A percentile compares a stretch with the other conserved stretches of the same genome.
Conservation (phyloP, 2,113 vertebrate species). For the Oryzias celebensis region DNA sequence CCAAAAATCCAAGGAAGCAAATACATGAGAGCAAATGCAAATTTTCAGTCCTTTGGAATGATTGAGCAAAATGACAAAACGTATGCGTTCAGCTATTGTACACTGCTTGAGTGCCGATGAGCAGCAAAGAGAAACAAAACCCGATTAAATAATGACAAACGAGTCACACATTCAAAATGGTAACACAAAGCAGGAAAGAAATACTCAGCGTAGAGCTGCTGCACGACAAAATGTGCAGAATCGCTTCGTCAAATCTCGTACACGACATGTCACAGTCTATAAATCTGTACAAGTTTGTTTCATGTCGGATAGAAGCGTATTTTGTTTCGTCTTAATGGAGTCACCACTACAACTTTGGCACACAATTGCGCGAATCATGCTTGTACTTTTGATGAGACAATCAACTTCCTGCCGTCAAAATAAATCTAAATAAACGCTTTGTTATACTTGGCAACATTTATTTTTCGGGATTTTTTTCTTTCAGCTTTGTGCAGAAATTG, state of each 20-base stretch:
- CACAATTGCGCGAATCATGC: constrained; percentile 64
- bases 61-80: constrained; percentile 58
- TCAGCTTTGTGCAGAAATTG: neutral
- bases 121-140: constrained; percentile 46
- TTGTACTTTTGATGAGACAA: constrained; percentile 35
- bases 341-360: constrained; percentile 76
- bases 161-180: constrained; percentile 59
- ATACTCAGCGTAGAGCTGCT: constrained; percentile 60
- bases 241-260: constrained; percentile 71
- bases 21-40: constrained; percentile 74
- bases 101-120: constrained; percentile 68
- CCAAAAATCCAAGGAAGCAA: constrained; percentile 70
- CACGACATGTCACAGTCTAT: constrained; percentile 71
- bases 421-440: constrained; percentile 46
- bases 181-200: constrained; percentile 62
- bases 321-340: constrained; percentile 60
- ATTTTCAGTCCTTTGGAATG: constrained; percentile 80
- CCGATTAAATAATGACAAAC: constrained; percentile 57
- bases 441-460: constrained; percentile 51
- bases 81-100: constrained; percentile 65
- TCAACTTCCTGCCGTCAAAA: constrained; percentile 42
- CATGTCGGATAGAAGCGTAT: constrained; percentile 61
- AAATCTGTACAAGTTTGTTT: constrained; percentile 79
- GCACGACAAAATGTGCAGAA: constrained; percentile 59
- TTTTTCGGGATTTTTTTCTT: neutral